Percentiles rank a stretch among this genome's conserved stretches.
These are phyloP conservation scores for Polylopha cassiicola DNA, from an alignment of 2,888 invertebrate species.

Conservation along the genomic window DNA sequence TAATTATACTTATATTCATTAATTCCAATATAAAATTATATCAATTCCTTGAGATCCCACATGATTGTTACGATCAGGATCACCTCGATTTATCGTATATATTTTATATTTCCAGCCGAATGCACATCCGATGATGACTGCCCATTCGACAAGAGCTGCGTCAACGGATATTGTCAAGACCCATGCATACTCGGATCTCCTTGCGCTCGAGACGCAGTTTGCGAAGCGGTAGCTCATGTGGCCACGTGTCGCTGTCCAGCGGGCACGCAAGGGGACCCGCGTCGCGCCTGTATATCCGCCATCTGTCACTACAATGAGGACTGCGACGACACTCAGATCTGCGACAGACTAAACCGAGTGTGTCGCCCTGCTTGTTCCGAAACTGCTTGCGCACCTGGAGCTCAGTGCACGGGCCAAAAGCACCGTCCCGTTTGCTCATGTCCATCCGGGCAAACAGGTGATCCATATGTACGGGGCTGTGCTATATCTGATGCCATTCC, in stretches of 20 bases:
- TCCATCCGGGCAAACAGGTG: constrained; percentile 84
- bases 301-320: constrained; percentile 93
- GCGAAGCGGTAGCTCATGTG: constrained; percentile 84
- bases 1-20: neutral
- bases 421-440: constrained; percentile 90
- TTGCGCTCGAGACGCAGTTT: constrained; percentile 89
- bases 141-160: constrained; percentile 89
- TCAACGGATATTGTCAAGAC: constrained; percentile 86
- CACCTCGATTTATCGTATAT: too few species aligned
- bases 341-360: constrained; percentile 88
- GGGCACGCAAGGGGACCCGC: constrained; percentile 91
- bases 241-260: constrained; percentile 89
- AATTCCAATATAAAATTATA: neutral
- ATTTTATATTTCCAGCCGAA: constrained; percentile 79
- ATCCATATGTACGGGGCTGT: constrained; percentile 82
- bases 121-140: constrained; percentile 88
- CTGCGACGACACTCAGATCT: constrained; percentile 89
- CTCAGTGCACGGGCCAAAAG: constrained; percentile 83
- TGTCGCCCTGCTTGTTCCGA: constrained; percentile 90
- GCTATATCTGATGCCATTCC: constrained; percentile 53
- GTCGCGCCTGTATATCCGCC: constrained; percentile 87
- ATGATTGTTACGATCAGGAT: neutral
- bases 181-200: constrained; percentile 83
- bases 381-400: constrained; percentile 87
- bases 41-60: neutral